Evolutionary conservation across 2,797 vertebrate species (phyloP).

Genomic region (Syncerus caffer): DNA sequence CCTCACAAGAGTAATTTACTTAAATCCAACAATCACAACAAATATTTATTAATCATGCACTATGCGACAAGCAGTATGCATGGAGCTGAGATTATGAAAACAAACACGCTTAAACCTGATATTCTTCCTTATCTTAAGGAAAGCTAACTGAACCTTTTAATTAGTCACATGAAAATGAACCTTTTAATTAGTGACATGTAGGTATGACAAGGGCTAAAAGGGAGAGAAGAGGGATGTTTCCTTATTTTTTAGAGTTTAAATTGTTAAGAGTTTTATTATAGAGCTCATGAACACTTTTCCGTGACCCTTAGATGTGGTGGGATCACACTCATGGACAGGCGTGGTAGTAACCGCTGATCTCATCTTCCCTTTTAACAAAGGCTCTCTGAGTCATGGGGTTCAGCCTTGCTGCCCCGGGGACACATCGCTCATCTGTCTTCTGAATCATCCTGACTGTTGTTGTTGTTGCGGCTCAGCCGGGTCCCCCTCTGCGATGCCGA

Average conservation of each 20-base stretch:
- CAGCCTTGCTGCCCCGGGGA: not conserved
- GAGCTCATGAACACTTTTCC: not conserved
- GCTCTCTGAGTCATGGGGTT: fast-evolving
- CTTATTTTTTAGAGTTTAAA: not conserved
- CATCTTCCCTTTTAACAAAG: too few relatives aligned
- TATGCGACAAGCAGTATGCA: fast-evolving
- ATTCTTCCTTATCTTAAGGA: not conserved
- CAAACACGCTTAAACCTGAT: not conserved
- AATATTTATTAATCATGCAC: not conserved
- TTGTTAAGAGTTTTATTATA: too few relatives aligned
- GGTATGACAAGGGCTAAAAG: not conserved
- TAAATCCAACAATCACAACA: not conserved
- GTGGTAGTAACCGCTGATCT: fast-evolving
- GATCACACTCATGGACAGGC: not conserved
- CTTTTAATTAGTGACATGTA: not conserved
- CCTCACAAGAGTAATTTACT: not conserved
- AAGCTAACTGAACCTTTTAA: not conserved
- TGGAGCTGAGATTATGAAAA: not conserved
- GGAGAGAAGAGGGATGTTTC: not conserved
- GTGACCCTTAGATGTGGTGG: not conserved
- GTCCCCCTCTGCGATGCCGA: not conserved
- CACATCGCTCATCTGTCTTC: not conserved
- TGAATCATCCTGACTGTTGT: not conserved
- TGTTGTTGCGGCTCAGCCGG: not conserved
- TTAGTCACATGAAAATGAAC: not conserved